Percentiles rank a stretch among this genome's conserved stretches.
Conservation (phyloP, 2,113 vertebrate genomes). For the Anhinga anhinga region DNA sequence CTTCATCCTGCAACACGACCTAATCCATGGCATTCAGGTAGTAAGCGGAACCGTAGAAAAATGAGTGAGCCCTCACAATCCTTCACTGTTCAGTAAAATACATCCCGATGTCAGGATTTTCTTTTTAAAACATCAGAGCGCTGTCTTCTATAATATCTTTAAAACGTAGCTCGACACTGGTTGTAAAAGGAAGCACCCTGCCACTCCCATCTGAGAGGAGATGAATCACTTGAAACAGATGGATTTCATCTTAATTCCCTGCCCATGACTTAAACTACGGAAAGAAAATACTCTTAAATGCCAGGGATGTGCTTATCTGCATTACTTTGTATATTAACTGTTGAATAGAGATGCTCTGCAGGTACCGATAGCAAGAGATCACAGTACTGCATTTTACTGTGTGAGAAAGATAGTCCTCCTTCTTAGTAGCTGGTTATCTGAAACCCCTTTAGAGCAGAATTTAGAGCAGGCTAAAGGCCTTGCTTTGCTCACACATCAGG, state of each 20-base stretch:
- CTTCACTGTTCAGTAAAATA: not conserved
- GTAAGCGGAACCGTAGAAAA: not conserved
- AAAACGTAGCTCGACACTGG: not conserved
- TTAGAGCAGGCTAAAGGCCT: not conserved
- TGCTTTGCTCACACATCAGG: not conserved
- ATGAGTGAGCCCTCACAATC: not conserved
- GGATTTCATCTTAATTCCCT: constrained; percentile 40
- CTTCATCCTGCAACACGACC: not conserved
- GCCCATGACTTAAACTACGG: not conserved
- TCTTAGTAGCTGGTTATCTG: not conserved
- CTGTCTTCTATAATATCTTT: not conserved
- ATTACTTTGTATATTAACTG: not conserved
- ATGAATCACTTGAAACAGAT: constrained; percentile 49
- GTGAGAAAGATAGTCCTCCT: not conserved
- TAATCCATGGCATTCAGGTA: not conserved
- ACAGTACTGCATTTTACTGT: not conserved
- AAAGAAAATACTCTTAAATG: constrained; percentile 17
- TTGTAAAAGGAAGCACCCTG: constrained; percentile 17
- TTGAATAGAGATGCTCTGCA: not conserved
- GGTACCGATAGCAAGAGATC: not conserved
- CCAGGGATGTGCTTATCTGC: constrained; percentile 18
- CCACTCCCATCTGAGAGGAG: constrained; percentile 31
- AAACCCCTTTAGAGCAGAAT: not conserved
- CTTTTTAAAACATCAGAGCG: not conserved
- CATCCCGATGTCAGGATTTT: not conserved